These are phyloP conservation scores for Lepilemur septentrionalis DNA, from an alignment of 2,797 vertebrate genomes.

Conservation along the genomic window DNA sequence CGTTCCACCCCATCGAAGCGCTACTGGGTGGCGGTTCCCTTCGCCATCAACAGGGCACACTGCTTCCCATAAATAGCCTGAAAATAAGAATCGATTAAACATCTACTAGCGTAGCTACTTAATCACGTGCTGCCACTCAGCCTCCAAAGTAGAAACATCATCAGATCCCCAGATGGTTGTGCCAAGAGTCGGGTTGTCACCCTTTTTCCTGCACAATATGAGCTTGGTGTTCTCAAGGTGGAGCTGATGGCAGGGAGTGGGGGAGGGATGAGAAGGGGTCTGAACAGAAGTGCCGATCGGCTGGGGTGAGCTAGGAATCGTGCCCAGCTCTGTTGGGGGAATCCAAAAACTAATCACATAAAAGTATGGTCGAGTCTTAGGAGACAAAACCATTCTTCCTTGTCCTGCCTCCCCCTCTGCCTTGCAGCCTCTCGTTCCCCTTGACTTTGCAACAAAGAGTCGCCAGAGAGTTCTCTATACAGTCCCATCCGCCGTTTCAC, in stretches of 20 bases:
- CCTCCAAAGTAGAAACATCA: background rate
- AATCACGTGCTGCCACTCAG: background rate
- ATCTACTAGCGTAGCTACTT: background rate
- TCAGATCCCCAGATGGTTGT: background rate
- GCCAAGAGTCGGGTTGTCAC: background rate
- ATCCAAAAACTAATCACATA: background rate
- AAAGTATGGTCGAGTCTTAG: background rate
- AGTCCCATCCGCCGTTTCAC: background rate
- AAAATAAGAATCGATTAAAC: slow-evolving; percentile 59
- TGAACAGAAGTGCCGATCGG: background rate
- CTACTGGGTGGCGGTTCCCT: background rate
- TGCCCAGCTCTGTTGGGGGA: background rate
- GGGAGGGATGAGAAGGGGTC: background rate
- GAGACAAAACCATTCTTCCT: background rate
- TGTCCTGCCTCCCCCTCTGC: too few relatives aligned
- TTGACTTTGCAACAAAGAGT: background rate
- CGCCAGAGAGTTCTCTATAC: background rate
- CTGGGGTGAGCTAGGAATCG: background rate
- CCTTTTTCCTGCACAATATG: background rate
- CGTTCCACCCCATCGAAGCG: background rate
- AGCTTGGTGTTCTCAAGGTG: slow-evolving; percentile 32
- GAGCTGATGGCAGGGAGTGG: background rate
- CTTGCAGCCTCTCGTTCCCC: background rate
- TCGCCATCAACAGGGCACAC: background rate
- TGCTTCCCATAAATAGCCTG: background rate